Evolutionary conservation across 64 coral and sea anemone genomes (phyloP).

Genomic region (Anthopleura sola): DNA sequence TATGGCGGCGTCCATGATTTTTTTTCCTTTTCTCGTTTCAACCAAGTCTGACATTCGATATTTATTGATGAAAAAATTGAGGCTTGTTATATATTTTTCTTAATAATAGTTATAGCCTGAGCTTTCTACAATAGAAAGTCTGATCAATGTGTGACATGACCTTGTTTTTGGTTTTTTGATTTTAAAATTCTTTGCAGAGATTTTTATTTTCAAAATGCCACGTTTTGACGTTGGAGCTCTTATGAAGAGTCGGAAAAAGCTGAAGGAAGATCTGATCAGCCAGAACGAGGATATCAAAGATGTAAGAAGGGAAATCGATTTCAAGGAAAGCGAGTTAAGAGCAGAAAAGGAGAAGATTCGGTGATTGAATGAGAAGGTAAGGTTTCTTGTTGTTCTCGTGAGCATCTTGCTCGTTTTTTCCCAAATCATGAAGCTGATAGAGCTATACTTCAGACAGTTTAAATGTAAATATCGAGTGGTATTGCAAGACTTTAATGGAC

Average conservation of each 20-base stretch:
- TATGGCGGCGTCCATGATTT: too few relatives aligned
- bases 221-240: background rate
- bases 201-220: background rate
- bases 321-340: conserved; percentile 8
- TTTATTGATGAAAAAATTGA: background rate
- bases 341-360: background rate
- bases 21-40: too few relatives aligned
- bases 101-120: background rate
- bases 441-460: background rate
- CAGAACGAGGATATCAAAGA: background rate
- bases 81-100: background rate
- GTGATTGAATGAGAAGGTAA: conserved; percentile 16
- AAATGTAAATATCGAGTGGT: background rate
- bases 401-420: background rate
- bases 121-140: background rate
- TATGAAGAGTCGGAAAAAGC: background rate
- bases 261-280: background rate
- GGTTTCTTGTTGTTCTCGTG: background rate
- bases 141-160: background rate
- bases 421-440: background rate
- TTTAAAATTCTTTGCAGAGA: background rate
- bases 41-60: too few relatives aligned
- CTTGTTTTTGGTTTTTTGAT: conserved; percentile 1
- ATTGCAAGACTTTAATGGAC: too few relatives aligned
- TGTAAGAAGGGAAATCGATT: background rate